These are phyloP conservation scores for Tringa solitaria DNA, from an alignment of 2,113 vertebrate genomes.

Conservation along the genomic window DNA sequence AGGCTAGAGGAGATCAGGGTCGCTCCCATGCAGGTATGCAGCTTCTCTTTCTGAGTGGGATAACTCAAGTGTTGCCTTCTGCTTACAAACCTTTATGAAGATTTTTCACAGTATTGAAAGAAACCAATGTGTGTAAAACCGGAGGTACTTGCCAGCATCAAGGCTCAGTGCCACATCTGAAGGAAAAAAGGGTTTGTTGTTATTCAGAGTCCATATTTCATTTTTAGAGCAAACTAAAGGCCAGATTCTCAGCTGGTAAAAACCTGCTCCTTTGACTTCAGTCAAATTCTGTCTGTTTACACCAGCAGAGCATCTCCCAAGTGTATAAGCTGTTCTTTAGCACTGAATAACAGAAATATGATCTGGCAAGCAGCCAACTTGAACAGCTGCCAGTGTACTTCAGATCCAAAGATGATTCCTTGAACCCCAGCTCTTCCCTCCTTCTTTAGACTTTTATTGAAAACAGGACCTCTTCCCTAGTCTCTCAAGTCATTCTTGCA, in stretches of 20 bases:
- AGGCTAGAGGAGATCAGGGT: background rate
- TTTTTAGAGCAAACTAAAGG: background rate
- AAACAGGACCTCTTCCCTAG: conserved; percentile 16
- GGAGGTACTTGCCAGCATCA: background rate
- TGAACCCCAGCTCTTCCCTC: background rate
- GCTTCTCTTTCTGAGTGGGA: background rate
- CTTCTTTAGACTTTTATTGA: conserved; percentile 8
- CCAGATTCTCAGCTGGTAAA: background rate
- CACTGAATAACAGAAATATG: conserved; percentile 3
- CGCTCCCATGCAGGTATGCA: background rate
- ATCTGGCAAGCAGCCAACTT: conserved; percentile 4
- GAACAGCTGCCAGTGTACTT: background rate
- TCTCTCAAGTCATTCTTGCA: background rate
- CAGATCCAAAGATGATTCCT: conserved; percentile 23
- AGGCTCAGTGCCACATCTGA: background rate
- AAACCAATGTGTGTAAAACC: background rate
- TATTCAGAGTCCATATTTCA: background rate
- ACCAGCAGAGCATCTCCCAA: background rate
- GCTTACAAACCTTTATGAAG: background rate
- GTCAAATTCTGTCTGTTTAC: background rate
- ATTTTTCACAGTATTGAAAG: background rate
- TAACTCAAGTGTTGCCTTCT: background rate
- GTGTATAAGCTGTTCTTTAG: background rate
- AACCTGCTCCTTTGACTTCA: background rate
- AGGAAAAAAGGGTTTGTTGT: background rate